Conservation (phyloP, 2,113 vertebrate species). For the Ammodytes marinus region DNA sequence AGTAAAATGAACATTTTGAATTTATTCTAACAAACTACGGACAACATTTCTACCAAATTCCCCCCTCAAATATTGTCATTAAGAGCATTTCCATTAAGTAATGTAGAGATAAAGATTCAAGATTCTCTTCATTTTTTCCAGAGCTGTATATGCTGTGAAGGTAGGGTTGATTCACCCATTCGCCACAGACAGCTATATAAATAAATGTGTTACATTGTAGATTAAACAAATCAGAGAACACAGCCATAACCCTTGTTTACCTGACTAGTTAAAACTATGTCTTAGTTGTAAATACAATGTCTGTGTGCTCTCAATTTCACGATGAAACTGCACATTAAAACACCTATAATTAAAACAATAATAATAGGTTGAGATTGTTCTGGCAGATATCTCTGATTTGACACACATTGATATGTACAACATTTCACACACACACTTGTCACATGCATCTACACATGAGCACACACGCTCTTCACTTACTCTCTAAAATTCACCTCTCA, state of each 20-base stretch:
- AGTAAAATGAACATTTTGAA: no score
- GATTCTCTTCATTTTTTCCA: no score
- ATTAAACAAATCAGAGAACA: neutral
- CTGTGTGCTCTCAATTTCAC: conserved; percentile 36
- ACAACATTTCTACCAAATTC: no score
- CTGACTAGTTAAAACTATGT: neutral
- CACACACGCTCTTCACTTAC: neutral
- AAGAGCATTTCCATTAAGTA: no score
- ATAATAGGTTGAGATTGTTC: conserved; percentile 52
- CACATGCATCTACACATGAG: neutral
- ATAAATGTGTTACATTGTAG: conserved; percentile 9
- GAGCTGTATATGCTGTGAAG: neutral
- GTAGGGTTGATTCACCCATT: neutral
- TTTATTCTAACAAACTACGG: no score
- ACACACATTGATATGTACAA: neutral
- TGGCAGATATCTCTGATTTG: conserved; percentile 44
- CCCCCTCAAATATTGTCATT: no score
- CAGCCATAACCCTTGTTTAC: neutral
- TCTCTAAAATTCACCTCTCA: neutral
- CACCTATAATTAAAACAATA: conserved; percentile 59
- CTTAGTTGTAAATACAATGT: conserved; percentile 43
- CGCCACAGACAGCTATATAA: neutral
- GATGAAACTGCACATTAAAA: conserved; percentile 41
- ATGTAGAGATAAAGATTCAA: no score
- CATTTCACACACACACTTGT: neutral